Evolutionary conservation across 2,797 vertebrate genomes (phyloP).

Genomic region (Cynopterus sphinx): DNA sequence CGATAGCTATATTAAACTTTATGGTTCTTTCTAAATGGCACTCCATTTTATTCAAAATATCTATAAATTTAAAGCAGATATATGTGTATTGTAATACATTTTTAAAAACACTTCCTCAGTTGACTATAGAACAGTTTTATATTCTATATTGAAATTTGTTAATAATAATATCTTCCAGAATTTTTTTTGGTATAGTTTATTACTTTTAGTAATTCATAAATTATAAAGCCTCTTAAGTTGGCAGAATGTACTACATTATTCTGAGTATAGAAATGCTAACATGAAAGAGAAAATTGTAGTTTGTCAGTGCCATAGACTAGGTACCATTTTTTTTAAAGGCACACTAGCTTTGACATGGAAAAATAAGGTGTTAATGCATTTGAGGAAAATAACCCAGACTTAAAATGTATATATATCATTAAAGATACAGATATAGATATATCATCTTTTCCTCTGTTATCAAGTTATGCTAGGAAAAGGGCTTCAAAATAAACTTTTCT

Average conservation of each 20-base stretch:
- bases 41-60: not conserved
- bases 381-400: not conserved
- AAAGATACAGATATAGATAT: not conserved
- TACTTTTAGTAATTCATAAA: slow-evolving; percentile 20
- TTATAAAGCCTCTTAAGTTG: not conserved
- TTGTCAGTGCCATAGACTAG: not conserved
- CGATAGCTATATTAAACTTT: not conserved
- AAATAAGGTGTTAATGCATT: not conserved
- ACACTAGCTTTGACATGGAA: not conserved
- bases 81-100: not conserved
- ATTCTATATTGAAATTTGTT: not conserved
- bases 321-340: not conserved
- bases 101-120: not conserved
- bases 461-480: not conserved
- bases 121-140: not conserved
- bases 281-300: not conserved
- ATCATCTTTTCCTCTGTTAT: not conserved
- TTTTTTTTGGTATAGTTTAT: slow-evolving; percentile 29
- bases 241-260: not conserved
- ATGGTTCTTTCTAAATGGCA: not conserved
- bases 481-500: not conserved
- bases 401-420: not conserved
- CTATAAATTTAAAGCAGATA: slow-evolving; percentile 15
- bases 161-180: not conserved
- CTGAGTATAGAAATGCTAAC: not conserved